These are phyloP conservation scores for Colinus virginianus DNA, from an alignment of 2,113 vertebrate genomes.

Conservation along the genomic window DNA sequence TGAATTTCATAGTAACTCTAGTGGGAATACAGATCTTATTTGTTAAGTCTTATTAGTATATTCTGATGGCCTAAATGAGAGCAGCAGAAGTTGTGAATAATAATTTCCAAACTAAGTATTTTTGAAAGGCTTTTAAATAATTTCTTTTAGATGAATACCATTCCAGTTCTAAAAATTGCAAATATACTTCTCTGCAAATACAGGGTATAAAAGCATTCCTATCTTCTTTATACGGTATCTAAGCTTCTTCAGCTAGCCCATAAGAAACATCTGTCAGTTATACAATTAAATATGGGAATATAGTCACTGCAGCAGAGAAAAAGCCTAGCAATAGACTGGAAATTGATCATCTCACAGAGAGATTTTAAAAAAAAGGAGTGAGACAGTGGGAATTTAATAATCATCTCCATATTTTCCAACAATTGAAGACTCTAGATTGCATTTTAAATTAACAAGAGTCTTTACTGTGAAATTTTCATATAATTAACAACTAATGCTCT, in stretches of 20 bases:
- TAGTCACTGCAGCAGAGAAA: not conserved
- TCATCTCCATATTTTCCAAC: not conserved
- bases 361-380: not conserved
- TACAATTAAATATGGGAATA: not conserved
- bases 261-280: not conserved
- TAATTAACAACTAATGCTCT: not conserved
- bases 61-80: not conserved
- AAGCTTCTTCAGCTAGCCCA: not conserved
- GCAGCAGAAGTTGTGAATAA: not conserved
- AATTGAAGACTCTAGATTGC: not conserved
- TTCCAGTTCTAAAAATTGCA: not conserved
- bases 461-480: not conserved
- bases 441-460: not conserved
- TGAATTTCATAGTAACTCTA: not conserved
- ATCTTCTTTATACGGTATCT: not conserved
- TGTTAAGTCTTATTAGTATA: not conserved
- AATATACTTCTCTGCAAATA: not conserved
- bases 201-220: not conserved
- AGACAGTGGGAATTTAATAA: not conserved
- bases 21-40: not conserved
- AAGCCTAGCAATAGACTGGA: fast-evolving
- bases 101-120: not conserved
- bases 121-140: not conserved
- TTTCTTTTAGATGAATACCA: not conserved
- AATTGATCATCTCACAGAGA: not conserved